Evolutionary conservation across 2,797 vertebrate genomes (phyloP), one percentile per base, ranked within the genome.

Genomic region (Platalea minor): DNA sequence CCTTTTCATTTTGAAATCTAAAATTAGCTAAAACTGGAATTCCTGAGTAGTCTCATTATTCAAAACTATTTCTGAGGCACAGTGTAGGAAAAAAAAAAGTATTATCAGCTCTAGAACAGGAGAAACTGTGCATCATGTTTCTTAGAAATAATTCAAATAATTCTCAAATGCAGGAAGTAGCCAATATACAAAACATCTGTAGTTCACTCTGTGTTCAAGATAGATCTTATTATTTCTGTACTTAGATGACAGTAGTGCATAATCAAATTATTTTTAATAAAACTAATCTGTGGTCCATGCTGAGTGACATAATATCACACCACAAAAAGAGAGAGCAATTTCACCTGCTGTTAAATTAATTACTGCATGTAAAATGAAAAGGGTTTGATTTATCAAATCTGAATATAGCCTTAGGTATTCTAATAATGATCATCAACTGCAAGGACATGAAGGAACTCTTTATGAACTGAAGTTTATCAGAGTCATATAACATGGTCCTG

Each of bases 261-360:
- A 96, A 93, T 94, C 45, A 91, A 93, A 95, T 95, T 95, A 77
- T 45, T 88, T 92, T 94, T 92, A 96, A 94, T 96, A 96, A 97
- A 98, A 92, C 60, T 89, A 89, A 85, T 74, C 69, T 92, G 46
- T 92, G 83, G 51, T 89, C 85, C 57, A 60, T 93, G 68, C 76
- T 92, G 96, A 96, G 48, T 96, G 88, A 85, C 79, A 77, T 65
- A 45, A 28, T 91, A 87, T 81, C 82, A 48, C 50, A 94, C 59
- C 33, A 88, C 39, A 89, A 74, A 94, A 97, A 94, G 37, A 59
- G 29, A 95, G 48, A 82, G 31, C 5, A 76, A 45, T 56, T 96
- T 95, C 75, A 91, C 83, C 57, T 84, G 59, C 61, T 95, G 51
- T 80, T 97, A 92, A 94, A 96, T 97, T 97, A 97, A 97, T 97